These are phyloP conservation scores for Varanus salvator DNA, from an alignment of 2,113 vertebrate genomes.

Conservation along the genomic window DNA sequence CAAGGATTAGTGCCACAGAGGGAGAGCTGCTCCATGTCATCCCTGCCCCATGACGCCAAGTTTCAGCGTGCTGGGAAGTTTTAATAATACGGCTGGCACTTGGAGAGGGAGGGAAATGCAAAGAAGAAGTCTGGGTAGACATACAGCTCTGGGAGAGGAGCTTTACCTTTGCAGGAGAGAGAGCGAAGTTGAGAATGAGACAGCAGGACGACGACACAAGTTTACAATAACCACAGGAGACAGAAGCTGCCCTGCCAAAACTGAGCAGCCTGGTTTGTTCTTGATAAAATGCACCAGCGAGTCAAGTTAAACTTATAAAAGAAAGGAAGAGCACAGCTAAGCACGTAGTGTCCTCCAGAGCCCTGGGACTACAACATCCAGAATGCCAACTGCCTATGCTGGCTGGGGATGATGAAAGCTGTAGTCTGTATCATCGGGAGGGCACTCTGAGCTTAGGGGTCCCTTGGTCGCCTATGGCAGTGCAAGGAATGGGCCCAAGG, in stretches of 20 bases:
- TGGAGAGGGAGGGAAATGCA: background rate
- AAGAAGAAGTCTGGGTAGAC: background rate
- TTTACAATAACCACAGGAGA: background rate
- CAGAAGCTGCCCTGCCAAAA: background rate
- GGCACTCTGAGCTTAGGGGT: constrained; percentile 15
- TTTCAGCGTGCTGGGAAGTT: background rate
- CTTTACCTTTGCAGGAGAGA: background rate
- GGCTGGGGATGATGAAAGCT: too few species aligned
- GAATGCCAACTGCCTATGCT: too few species aligned
- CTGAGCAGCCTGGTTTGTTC: constrained; percentile 35
- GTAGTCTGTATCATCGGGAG: too few species aligned
- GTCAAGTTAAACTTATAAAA: constrained; percentile 47
- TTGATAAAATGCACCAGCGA: constrained; percentile 37
- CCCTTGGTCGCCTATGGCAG: constrained; percentile 59
- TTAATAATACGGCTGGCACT: constrained; percentile 20
- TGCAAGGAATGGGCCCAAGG: constrained; percentile 44
- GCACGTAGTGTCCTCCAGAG: background rate
- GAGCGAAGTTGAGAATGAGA: background rate
- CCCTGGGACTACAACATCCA: too few species aligned
- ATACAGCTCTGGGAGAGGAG: too few species aligned
- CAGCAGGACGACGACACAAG: background rate
- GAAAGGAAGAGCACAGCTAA: constrained; percentile 43
- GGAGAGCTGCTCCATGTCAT: rapidly evolving
- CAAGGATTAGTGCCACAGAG: background rate
- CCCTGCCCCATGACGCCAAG: background rate